A percentile compares a stretch with the other conserved stretches of the same genome.
phyloP scores from a whole-genome alignment of 2,888 invertebrate genomes.

The Caenorhabditis uteleia region DNA sequence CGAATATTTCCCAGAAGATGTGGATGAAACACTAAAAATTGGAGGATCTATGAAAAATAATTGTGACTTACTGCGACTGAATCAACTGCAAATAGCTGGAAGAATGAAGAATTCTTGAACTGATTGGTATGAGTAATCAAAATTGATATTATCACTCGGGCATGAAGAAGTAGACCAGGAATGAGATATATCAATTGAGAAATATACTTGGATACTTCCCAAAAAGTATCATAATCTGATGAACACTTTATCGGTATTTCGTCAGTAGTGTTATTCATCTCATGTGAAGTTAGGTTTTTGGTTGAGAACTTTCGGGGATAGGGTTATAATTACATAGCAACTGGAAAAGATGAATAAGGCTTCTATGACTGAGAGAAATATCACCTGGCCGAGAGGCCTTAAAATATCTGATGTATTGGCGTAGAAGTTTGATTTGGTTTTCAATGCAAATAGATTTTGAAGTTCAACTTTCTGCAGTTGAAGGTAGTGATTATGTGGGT shows the following conservation, averaged over 20 bases:
- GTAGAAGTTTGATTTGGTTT: no score
- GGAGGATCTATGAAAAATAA: neutral
- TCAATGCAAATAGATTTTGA: no score
- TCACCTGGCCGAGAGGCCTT: no score
- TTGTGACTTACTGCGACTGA: slow-evolving; percentile 5
- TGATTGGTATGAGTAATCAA: slow-evolving; percentile 3
- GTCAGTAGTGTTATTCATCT: no score
- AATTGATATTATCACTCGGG: slow-evolving; percentile 2
- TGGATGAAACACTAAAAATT: slow-evolving; percentile 15
- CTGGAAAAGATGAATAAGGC: no score
- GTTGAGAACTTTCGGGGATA: no score
- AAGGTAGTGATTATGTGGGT: no score
- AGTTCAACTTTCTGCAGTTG: no score
- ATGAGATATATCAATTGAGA: slow-evolving; percentile 8
- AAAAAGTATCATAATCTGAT: neutral
- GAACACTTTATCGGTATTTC: slow-evolving; percentile 3
- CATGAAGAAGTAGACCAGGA: slow-evolving; percentile 12
- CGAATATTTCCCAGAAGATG: slow-evolving; percentile 5
- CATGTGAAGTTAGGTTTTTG: no score
- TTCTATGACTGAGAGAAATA: no score
- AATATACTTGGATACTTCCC: slow-evolving; percentile 19
- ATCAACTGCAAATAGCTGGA: slow-evolving; percentile 11
- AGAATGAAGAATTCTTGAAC: slow-evolving; percentile 18
- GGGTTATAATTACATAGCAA: no score
- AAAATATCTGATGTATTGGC: no score